phyloP scores from a whole-genome alignment of 53 echinoderm and acorn worm genomes.

The Stichopus horrens region DNA sequence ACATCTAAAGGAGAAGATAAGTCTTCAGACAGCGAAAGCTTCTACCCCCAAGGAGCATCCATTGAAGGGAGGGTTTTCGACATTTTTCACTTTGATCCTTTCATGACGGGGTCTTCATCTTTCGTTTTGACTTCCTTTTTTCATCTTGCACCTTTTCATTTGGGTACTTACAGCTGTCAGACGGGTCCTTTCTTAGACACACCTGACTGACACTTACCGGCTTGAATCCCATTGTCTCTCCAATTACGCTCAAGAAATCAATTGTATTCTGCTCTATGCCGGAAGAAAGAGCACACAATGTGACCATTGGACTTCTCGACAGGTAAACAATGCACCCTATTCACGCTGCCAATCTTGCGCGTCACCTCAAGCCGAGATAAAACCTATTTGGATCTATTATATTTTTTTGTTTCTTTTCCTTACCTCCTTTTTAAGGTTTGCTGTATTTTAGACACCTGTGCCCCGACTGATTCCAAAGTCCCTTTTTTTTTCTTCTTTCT shows the following conservation, averaged over 20 bases:
- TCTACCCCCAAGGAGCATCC: not conserved
- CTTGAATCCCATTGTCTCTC: conserved; percentile 35
- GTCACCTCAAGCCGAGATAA: conserved; percentile 24
- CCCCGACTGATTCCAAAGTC: not conserved
- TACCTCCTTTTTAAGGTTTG: not conserved
- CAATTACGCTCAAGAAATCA: conserved; percentile 16
- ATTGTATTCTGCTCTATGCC: conserved; percentile 25
- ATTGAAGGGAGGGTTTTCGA: not conserved
- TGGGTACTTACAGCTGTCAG: conserved; percentile 33
- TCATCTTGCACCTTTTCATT: not conserved
- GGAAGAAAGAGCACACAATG: conserved; percentile 37
- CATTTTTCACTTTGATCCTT: not conserved
- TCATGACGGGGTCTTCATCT: not conserved
- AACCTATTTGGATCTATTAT: conserved; percentile 14
- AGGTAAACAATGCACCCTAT: conserved; percentile 26
- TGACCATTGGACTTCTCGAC: conserved; percentile 35
- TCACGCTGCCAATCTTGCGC: not conserved
- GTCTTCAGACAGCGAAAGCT: no score
- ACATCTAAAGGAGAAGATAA: no score
- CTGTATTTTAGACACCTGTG: not conserved
- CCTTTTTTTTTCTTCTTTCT: no score
- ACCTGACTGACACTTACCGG: conserved; percentile 39
- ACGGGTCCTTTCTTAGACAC: conserved; percentile 7
- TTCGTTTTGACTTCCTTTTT: conserved; percentile 12
- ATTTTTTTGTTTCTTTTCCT: not conserved